These are phyloP conservation scores for Rhea americana DNA, from an alignment of 2,113 vertebrate genomes.

Conservation along the genomic window DNA sequence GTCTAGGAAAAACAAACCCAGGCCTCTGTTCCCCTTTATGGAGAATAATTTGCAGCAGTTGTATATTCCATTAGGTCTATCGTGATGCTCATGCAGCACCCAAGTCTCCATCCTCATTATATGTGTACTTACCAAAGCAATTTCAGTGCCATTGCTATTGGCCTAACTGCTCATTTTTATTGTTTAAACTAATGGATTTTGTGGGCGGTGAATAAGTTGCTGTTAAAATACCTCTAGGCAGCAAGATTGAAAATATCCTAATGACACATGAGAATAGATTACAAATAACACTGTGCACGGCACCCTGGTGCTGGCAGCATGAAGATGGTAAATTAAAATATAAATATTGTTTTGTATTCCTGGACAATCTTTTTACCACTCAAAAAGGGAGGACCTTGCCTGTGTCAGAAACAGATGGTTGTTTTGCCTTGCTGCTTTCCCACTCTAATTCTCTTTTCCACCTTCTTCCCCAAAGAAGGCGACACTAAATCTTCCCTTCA, in stretches of 20 bases:
- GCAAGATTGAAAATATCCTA: constrained; percentile 44
- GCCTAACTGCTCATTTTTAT: constrained; percentile 36
- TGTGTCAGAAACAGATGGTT: not conserved
- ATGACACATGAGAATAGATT: constrained; percentile 5
- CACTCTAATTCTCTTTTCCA: not conserved
- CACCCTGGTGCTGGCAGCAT: not conserved
- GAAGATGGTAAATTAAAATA: not conserved
- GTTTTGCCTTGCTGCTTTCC: not conserved
- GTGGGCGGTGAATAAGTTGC: constrained; percentile 39
- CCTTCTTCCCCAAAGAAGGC: not conserved
- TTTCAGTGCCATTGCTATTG: not conserved
- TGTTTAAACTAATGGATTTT: constrained; percentile 63
- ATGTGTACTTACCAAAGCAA: constrained; percentile 23
- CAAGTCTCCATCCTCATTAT: not conserved
- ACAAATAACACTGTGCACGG: not conserved
- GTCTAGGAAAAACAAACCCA: not conserved
- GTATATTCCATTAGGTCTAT: not conserved
- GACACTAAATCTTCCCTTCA: not conserved
- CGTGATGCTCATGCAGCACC: not conserved
- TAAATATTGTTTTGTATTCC: not conserved
- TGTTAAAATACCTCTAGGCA: constrained; percentile 50
- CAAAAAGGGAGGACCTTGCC: not conserved
- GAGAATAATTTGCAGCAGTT: not conserved
- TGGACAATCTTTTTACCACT: not conserved
- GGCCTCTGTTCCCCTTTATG: not conserved